Evolutionary conservation across 1,140 invertebrate species (phyloP), one percentile per base, ranked within the genome.

Genomic region (Contarinia nasturtii): DNA sequence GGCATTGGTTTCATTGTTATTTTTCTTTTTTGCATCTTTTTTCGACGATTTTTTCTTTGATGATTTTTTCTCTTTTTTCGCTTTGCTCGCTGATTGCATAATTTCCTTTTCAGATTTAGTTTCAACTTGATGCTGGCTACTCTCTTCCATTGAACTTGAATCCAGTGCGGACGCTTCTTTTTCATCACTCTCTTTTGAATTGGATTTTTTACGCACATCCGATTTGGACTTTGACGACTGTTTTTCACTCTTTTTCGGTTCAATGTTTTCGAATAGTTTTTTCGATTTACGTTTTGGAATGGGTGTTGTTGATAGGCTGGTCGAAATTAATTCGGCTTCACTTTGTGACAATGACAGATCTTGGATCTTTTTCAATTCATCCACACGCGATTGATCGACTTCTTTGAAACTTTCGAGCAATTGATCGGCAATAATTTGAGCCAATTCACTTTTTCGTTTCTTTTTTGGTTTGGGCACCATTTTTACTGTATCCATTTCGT

Each of bases 401-500:
- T 49, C 48, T 48, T 63, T 63, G 15, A 63, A 63, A 51, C 60
- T 63, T 43, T 63, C 61, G 37, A 63, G 47, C 41, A 63, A 45
- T 43, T 63, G 61, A 49, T 63, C 61, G 1, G 61, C 61, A 18
- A 63, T 61, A 50, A 63, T 63, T 18, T 61, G 57, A 2, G 61
- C 61, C 45, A 63, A 50, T 34, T 63, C 61, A 45, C 63, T 63
- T 47, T 63, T 63, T 7, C 61, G 53, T 8, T 33, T 22, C 14
- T 33, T 44, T n/a, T 44, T 44, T 33, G 21, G 36, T 38, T 38
- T 38, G 14, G 15, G 12, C 12, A 12, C 15, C 15, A 12, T 7
- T 17, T 38, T 38, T 14, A 19, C 4, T 20, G 41, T 17, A 4
- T 17, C 15, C 15, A 20, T 42, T 19, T 42, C 41, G 4, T 38